Evolutionary conservation across 2,888 invertebrate genomes (phyloP).

Genomic region (Diabrotica balteata): DNA sequence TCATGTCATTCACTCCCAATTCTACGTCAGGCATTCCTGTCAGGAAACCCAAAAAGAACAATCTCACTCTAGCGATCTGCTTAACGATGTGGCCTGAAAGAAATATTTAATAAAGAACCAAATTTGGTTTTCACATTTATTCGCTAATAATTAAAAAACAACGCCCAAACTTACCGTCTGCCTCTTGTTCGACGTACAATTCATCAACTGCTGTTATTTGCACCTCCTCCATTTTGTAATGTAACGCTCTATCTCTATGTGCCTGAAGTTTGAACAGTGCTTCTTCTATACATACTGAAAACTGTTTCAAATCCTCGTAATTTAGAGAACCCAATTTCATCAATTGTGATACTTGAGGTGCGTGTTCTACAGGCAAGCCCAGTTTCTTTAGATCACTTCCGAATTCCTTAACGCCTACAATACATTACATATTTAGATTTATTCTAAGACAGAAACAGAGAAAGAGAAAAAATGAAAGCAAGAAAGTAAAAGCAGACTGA

Average conservation of each 20-base stretch:
- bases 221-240: slow-evolving; percentile 96
- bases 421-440: too few species aligned
- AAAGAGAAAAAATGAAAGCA: background rate
- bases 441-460: background rate
- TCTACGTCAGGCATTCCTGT: slow-evolving; percentile 97
- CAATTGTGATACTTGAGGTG: slow-evolving; percentile 94
- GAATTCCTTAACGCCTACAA: slow-evolving; percentile 81
- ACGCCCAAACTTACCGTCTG: slow-evolving; percentile 69
- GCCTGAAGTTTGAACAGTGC: slow-evolving; percentile 85
- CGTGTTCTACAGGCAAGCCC: slow-evolving; percentile 95
- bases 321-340: slow-evolving; percentile 92
- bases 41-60: slow-evolving; percentile 96
- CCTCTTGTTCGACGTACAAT: slow-evolving; percentile 86
- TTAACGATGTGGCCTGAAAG: slow-evolving; percentile 69
- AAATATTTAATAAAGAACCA: background rate
- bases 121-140: too few species aligned
- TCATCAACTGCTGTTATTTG: slow-evolving; percentile 94
- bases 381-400: slow-evolving; percentile 92
- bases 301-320: slow-evolving; percentile 90
- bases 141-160: too few species aligned
- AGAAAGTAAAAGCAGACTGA: background rate
- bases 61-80: slow-evolving; percentile 92
- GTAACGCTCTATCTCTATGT: slow-evolving; percentile 86
- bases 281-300: slow-evolving; percentile 92
- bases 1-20: slow-evolving; percentile 95